These are phyloP conservation scores for Nannoperca obscura DNA, from an alignment of 2,797 vertebrate species.

Conservation along the genomic window DNA sequence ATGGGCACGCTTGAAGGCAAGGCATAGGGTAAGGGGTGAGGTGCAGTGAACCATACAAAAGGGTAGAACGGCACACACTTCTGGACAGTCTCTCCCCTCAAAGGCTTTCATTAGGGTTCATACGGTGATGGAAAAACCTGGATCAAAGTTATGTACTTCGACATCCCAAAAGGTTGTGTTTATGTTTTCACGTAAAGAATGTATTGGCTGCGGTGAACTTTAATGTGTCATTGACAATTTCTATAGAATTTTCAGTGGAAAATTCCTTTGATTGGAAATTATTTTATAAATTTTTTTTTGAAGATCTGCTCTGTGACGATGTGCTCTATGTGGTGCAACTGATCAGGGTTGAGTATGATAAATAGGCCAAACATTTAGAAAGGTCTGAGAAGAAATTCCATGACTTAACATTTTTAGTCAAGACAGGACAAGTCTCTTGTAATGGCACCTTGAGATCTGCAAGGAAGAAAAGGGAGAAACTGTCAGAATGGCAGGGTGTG, in stretches of 20 bases:
- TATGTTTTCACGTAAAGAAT: too few relatives aligned
- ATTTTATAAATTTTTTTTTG: too few relatives aligned
- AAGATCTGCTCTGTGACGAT: too few relatives aligned
- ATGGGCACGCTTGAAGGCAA: neutral
- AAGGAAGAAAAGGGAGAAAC: neutral
- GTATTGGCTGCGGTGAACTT: neutral
- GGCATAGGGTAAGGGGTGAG: neutral
- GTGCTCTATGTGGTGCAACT: neutral
- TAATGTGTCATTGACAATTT: neutral
- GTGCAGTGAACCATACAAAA: neutral
- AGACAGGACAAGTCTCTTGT: neutral
- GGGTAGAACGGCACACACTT: neutral
- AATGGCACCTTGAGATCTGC: neutral
- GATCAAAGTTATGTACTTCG: neutral
- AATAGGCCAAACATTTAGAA: neutral
- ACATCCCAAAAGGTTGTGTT: neutral
- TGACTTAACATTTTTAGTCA: neutral
- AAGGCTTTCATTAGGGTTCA: neutral
- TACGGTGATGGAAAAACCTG: neutral
- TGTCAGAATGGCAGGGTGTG: neutral
- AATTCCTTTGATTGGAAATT: neutral
- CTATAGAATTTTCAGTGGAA: neutral
- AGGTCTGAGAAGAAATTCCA: neutral
- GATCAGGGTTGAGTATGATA: neutral
- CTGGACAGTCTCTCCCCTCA: neutral